Percentiles rank a stretch among this genome's conserved stretches.
phyloP scores from a whole-genome alignment of 2,888 invertebrate genomes.

The Nomada goodeniana region DNA sequence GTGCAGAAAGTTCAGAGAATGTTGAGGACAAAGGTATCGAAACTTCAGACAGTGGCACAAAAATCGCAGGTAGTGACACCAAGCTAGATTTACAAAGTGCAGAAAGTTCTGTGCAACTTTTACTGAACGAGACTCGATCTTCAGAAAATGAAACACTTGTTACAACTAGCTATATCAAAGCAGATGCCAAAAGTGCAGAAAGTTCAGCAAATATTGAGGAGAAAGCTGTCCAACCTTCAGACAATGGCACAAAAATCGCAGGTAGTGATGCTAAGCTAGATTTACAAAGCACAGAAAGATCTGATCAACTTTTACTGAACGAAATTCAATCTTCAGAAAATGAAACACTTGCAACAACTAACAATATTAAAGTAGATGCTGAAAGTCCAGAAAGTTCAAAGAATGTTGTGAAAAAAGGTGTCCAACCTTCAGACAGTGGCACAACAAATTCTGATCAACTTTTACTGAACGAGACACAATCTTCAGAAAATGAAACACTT shows the following conservation, averaged over 20 bases:
- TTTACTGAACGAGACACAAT: too few relatives aligned
- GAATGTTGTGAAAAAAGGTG: not conserved
- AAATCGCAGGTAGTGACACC: not conserved
- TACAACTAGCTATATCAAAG: too few relatives aligned
- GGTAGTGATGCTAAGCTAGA: not conserved
- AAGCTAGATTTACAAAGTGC: not conserved
- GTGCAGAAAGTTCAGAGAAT: not conserved
- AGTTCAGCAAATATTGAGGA: not conserved
- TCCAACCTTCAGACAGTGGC: not conserved
- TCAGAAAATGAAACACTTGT: not conserved
- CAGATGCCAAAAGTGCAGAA: not conserved
- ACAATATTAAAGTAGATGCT: not conserved
- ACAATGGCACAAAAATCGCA: not conserved
- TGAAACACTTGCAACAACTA: not conserved
- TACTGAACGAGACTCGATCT: not conserved
- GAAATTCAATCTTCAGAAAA: not conserved
- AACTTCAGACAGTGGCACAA: not conserved
- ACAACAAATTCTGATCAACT: not conserved
- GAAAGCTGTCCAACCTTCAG: not conserved
- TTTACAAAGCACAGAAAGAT: not conserved
- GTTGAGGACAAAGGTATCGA: not conserved
- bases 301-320: not conserved
- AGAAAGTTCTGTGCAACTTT: not conserved
- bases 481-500: not conserved
- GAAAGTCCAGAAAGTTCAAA: not conserved